Conservation (phyloP, 2,797 vertebrate genomes). For the Lerista edwardsae region DNA sequence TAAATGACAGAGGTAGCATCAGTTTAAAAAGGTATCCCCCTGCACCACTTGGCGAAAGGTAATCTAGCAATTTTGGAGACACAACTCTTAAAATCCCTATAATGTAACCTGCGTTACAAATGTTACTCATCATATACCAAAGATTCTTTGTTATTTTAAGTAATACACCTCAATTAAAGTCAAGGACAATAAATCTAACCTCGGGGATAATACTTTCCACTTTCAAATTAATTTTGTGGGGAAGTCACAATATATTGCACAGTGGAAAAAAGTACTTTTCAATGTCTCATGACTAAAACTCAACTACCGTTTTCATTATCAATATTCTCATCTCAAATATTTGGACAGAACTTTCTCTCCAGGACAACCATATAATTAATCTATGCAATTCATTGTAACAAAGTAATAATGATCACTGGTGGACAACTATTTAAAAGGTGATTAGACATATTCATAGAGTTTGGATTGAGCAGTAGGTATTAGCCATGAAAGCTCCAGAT, state of each 20-base stretch:
- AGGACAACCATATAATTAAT: neutral
- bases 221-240: neutral
- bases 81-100: neutral
- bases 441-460: too few species aligned
- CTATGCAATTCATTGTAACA: too few species aligned
- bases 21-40: neutral
- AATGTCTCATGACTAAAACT: too few species aligned
- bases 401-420: too few species aligned
- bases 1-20: neutral
- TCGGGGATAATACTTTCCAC: neutral
- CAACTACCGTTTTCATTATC: neutral
- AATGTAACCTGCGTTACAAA: neutral
- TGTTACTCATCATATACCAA: too few species aligned
- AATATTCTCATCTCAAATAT: neutral
- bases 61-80: neutral
- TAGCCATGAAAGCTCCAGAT: too few species aligned
- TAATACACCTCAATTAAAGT: too few species aligned
- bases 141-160: too few species aligned
- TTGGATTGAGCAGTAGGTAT: too few species aligned
- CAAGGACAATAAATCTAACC: neutral
- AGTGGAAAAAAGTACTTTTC: too few species aligned
- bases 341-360: neutral
- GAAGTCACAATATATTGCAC: too few species aligned
- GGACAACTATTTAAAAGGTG: too few species aligned
- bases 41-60: neutral